Base-by-base conservation (phyloP, 2,797 vertebrate species). In the Poecilia wingei region DNA sequence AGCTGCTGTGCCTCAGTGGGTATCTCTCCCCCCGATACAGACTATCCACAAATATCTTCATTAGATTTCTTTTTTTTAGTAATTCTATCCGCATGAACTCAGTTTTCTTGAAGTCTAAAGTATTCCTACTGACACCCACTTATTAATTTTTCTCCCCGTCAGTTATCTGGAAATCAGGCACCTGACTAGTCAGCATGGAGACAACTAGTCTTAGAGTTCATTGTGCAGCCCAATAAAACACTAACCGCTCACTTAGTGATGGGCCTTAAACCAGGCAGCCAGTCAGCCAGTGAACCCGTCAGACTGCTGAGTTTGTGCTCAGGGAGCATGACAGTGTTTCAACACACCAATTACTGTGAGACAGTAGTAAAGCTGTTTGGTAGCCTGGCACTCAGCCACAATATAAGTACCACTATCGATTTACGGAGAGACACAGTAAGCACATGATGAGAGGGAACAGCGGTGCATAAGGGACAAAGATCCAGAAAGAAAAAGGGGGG, bases 251-350 rank as follows among this genome's bases (percentile, higher is more conserved):
- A 83, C 81, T 86, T 81, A 88, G 85, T 77, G 81, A 89, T 91
- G 93, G 89, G 91, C 82, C 87, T 87, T 75, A 74, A 86, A 90
- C 73, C 88, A 89, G 88, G 33, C 86, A 79, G 76, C 79, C 77
- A 83, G 85, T 81, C 82, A 78, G 82, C 86, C 81, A 51, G 80
- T 47, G 84, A 83, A 87, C 76, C 90, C 83, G 90, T 89, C 87
- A 84, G 82, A 78, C 84, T 76, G 90, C 64, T 73, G 86, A 86
- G 89, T 81, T 88, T 90, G 91, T 80, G 90, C 90, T 93, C 91
- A 92, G 89, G 90, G 85, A 88, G 88, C 91, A 90, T 92, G 91
- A 92, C 93, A 92, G 86, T 92, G 89, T 94, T 94, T 93, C 92
- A 92, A 91, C 92, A 90, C 90, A 91, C 89, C 93, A 95, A 94